Base-by-base conservation (phyloP, 1,140 invertebrate genomes). In the Laupala kohalensis region DNA sequence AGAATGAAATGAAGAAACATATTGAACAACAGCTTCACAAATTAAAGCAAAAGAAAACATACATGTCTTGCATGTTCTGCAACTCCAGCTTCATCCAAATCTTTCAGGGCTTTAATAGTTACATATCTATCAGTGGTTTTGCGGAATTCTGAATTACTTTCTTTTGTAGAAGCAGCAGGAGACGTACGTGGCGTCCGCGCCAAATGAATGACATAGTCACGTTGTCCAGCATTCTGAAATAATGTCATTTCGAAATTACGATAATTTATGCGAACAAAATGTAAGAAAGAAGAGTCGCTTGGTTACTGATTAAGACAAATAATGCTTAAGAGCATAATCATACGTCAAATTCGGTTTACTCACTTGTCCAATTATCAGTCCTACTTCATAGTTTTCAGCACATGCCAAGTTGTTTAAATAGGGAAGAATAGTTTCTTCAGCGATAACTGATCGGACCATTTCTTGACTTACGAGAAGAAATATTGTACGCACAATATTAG, bases 161-260 rank as follows among this genome's bases (percentile, higher is more conserved):
- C 77, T 13, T 79, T 79, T 74, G 78, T 82, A 76, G 75, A 83
- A 77, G 62, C 81, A 78, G 75, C 84, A 29, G 81, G 78, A 6
- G 81, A 80, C 68, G 87, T 86, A 64, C 86, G 85, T 24, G 90
- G 88, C 24, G 90, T 90, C 74, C 86, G 84, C 19, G 89, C 87
- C 75, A 92, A 80, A 76, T 90, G 89, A 67, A 91, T 84, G 3
- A 90, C 85, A 82, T 85, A 90, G 77, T 91, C 89, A 76, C 86
- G 87, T 74, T 86, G 82, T 63, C 78, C 78, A 53, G 84, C 84
- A 76, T 87, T 87, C 82, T 85, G 77, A 76, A 80, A 81, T n/a
- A 73, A 75, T 71, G 12, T n/a, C n/a, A 9, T 69, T 69, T 13
- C 19, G 27, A 69, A 63, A 64, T 53, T 69, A 71, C 73, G n/a